Evolutionary conservation across 2,113 vertebrate genomes (phyloP), one percentile per base, ranked within the genome.

Genomic region (Aptenodytes forsteri): DNA sequence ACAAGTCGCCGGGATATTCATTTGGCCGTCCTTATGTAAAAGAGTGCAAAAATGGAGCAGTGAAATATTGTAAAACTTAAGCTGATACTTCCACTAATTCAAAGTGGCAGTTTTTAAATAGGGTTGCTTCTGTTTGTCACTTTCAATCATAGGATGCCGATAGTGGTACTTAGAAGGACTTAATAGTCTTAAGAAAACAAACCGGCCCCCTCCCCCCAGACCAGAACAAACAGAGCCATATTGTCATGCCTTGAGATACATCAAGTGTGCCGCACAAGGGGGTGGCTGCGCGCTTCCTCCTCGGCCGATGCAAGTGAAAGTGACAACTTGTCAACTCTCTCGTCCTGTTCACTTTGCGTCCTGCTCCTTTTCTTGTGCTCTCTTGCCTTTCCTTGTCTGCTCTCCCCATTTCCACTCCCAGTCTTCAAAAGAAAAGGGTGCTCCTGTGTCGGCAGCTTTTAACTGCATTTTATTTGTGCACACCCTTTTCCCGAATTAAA

Each of bases 161-260:
- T 89, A 97, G 95, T 97, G 96, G 96, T 95, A 97, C 97, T 98
- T 98, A 97, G 98, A 96, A 98, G 89, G 97, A 97, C 96, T 98
- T 98, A 97, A 97, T 96, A 95, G 61, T 98, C 96, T 97, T 98
- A 98, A 98, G 98, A 98, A 98, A 98, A 98, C 96, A 97, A 98
- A 97, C 69, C 59, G 58, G 55, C 72, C 77, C 92, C 84, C 90
- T 96, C 67, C 86, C 90, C 92, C 83, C 71, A 54, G 72, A 93
- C n/a, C 90, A 96, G 93, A 95, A 83, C 93, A 95, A 94, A 95
- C 36, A 96, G 95, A 91, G 94, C 70, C 96, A 95, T 96, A 87
- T 91, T 97, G 97, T 96, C 95, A 72, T 64, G 96, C 96, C 94
- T 97, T 98, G 93, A 89, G 97, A 97, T 59, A 97, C 90, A 96